These are phyloP conservation scores for Casuarius casuarius DNA, from an alignment of 2,113 vertebrate species.

Conservation along the genomic window DNA sequence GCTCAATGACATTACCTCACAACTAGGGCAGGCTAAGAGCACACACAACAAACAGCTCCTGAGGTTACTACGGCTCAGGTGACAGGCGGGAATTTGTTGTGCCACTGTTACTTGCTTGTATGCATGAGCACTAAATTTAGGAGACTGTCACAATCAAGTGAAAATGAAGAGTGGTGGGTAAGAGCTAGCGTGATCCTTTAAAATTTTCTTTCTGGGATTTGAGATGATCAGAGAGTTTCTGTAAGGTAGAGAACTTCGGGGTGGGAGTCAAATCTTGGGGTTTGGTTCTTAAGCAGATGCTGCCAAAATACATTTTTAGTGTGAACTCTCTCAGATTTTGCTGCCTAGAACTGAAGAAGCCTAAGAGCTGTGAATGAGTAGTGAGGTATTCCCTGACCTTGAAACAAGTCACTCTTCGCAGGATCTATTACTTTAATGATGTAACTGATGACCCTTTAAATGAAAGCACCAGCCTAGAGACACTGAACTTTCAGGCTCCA, in stretches of 20 bases:
- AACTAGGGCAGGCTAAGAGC: background rate
- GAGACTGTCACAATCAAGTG: background rate
- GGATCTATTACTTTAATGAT: background rate
- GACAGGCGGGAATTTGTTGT: background rate
- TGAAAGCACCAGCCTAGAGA: background rate
- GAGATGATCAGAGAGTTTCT: background rate
- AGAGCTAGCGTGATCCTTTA: background rate
- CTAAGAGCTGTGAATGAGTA: background rate
- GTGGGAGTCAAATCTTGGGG: background rate
- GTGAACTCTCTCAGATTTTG: background rate
- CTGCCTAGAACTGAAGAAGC: background rate
- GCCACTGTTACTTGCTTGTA: accelerated
- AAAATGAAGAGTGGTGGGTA: accelerated
- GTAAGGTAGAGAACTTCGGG: background rate
- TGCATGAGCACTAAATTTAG: background rate
- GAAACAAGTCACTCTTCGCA: background rate
- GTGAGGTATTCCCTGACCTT: background rate
- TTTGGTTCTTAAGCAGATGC: background rate
- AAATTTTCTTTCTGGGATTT: background rate
- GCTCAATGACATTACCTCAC: background rate
- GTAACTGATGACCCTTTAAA: background rate
- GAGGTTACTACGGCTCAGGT: background rate
- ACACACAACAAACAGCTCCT: background rate
- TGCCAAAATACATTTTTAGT: background rate
- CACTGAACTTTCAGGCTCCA: background rate